A percentile compares a stretch with the other conserved stretches of the same genome.
Conservation (phyloP, 1,140 invertebrate species). For the Cydia amplana region DNA sequence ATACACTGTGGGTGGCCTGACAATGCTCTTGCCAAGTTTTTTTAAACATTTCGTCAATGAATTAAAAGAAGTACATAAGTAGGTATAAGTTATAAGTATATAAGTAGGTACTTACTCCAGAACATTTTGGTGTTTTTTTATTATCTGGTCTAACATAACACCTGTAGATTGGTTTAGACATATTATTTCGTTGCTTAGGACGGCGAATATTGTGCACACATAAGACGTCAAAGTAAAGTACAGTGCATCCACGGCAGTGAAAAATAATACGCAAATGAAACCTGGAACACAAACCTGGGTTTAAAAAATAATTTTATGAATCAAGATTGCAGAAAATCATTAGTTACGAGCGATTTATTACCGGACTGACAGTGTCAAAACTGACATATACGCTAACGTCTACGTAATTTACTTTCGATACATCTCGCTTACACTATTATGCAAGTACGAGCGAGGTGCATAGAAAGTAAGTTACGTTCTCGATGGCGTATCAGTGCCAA, state of each 20-base stretch:
- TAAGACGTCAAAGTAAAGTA: conserved; percentile 60
- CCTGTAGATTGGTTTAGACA: conserved; percentile 38
- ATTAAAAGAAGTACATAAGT: not conserved
- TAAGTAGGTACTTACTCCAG: conserved; percentile 47
- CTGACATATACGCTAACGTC: too few relatives aligned
- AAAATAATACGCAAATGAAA: conserved; percentile 55
- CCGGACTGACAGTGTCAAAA: too few relatives aligned
- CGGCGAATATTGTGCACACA: conserved; percentile 51
- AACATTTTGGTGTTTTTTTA: conserved; percentile 54
- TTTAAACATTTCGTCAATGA: too few relatives aligned
- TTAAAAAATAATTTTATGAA: not conserved
- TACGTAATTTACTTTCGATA: too few relatives aligned
- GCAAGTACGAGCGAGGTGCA: too few relatives aligned
- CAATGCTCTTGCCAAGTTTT: too few relatives aligned
- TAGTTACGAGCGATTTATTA: not conserved
- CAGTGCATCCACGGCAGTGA: conserved; percentile 53
- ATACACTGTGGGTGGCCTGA: too few relatives aligned
- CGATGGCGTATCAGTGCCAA: too few relatives aligned
- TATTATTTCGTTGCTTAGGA: conserved; percentile 49
- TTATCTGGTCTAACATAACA: conserved; percentile 41
- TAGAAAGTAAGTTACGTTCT: too few relatives aligned
- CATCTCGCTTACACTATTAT: too few relatives aligned
- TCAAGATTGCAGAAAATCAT: not conserved
- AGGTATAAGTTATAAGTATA: not conserved
- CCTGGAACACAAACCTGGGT: conserved; percentile 42